phyloP scores from a whole-genome alignment of 2,888 invertebrate genomes.

The Sturmia bella region DNA sequence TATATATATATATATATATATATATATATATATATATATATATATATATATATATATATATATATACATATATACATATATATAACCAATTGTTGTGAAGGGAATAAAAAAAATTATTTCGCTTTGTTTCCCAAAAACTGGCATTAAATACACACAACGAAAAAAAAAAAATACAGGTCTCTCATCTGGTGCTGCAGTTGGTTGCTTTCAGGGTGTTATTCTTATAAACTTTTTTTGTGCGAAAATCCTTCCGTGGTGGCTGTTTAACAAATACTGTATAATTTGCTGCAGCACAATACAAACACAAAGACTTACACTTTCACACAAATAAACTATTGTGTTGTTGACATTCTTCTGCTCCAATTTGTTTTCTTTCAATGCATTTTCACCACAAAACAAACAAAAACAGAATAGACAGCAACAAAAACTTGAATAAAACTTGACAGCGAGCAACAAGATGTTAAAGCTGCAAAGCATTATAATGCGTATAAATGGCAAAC shows the following conservation, averaged over 20 bases:
- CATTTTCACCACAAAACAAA: constrained; percentile 59
- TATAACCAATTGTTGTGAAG: no score
- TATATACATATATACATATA: no score
- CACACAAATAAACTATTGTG: constrained; percentile 46
- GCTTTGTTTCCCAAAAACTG: neutral
- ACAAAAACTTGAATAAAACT: constrained; percentile 7
- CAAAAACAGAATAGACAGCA: constrained; percentile 11
- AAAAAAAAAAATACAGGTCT: constrained; percentile 3
- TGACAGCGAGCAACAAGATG: constrained; percentile 40
- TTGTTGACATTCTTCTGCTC: constrained; percentile 65
- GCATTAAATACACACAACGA: constrained; percentile 17
- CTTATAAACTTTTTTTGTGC: constrained; percentile 34
- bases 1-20: no score
- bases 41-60: no score
- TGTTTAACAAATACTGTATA: constrained; percentile 57
- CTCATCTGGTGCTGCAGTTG: constrained; percentile 38
- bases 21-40: no score
- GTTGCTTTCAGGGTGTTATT: constrained; percentile 10
- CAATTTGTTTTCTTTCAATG: constrained; percentile 66
- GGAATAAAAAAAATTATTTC: no score
- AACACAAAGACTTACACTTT: constrained; percentile 17
- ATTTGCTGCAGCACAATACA: constrained; percentile 51
- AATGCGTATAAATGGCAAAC: constrained; percentile 54
- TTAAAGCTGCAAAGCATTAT: constrained; percentile 16
- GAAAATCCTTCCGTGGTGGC: constrained; percentile 57